phyloP scores from a whole-genome alignment of 2,888 invertebrate species.

The Cinara cedri region DNA sequence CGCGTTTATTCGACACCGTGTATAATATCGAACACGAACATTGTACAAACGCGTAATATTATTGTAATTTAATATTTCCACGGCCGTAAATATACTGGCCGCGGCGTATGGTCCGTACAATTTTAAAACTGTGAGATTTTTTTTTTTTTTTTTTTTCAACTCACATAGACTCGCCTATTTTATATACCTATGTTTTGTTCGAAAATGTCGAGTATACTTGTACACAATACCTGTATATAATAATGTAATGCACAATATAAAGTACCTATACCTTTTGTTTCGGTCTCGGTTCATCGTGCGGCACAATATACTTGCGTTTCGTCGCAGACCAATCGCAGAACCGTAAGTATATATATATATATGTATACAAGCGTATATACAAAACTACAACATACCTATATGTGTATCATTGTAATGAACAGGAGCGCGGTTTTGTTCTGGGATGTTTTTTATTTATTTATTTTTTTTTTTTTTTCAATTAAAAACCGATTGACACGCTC shows the following conservation, averaged over 20 bases:
- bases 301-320: slow-evolving; percentile 21
- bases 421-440: slow-evolving; percentile 13
- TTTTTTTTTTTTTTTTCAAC: background rate
- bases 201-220: background rate
- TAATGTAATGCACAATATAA: background rate
- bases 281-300: background rate
- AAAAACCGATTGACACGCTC: slow-evolving; percentile 19
- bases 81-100: too few species aligned
- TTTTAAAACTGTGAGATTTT: background rate
- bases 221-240: background rate
- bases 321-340: slow-evolving; percentile 20
- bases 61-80: background rate
- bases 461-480: slow-evolving; percentile 29
- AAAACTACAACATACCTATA: background rate
- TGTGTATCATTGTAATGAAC: background rate
- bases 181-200: background rate
- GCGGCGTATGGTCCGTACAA: too few species aligned
- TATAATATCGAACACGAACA: too few species aligned
- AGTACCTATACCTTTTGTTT: background rate
- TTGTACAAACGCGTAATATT: background rate
- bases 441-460: background rate
- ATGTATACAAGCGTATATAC: background rate
- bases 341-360: background rate
- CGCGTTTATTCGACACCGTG: too few species aligned
- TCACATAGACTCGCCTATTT: too few species aligned